Conservation (phyloP, 2,113 vertebrate genomes). For the Corythaeola cristata region DNA sequence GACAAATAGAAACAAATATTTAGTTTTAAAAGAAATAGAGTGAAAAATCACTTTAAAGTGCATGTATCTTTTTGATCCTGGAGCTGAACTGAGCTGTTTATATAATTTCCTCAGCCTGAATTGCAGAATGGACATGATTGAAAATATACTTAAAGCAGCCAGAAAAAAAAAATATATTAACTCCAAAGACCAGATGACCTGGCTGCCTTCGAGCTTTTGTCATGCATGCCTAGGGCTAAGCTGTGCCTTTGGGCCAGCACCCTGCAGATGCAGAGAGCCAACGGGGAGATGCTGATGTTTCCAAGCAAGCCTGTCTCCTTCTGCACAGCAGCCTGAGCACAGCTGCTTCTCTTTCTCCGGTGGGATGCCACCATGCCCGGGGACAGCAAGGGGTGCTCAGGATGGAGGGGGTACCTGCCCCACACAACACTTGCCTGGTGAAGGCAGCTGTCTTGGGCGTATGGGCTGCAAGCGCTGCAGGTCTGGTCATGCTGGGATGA, state of each 20-base stretch:
- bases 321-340: neutral
- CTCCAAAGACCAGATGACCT: neutral
- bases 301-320: neutral
- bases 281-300: neutral
- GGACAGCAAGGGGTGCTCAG: neutral
- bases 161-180: neutral
- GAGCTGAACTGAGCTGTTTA: constrained; percentile 28
- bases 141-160: neutral
- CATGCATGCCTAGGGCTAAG: neutral
- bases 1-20: constrained; percentile 45
- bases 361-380: neutral
- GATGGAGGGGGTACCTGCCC: neutral
- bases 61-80: constrained; percentile 1
- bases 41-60: neutral
- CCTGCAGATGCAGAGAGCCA: fast-evolving
- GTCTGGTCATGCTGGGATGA: neutral
- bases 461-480: neutral
- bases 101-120: constrained; percentile 8
- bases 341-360: neutral
- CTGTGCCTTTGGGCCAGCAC: neutral
- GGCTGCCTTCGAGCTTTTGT: neutral
- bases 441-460: neutral
- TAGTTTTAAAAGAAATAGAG: neutral
- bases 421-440: fast-evolving
- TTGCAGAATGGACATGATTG: neutral